Base-by-base conservation (phyloP, 2,888 invertebrate genomes). In the Polydrusus cervinus region DNA sequence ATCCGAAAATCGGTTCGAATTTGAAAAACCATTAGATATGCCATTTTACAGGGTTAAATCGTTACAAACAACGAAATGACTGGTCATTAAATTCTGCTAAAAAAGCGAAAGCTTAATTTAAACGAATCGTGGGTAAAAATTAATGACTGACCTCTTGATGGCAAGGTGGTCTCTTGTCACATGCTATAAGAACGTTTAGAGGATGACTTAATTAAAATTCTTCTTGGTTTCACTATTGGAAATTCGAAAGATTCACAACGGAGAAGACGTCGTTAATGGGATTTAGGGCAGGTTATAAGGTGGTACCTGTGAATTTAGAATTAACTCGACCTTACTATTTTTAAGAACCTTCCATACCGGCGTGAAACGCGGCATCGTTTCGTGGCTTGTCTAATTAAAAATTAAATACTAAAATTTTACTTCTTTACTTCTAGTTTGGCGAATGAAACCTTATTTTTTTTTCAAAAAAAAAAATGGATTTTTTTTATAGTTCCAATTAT, bases 141-240 rank as follows among this genome's bases (percentile, higher is more conserved):
- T 71, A 71, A 71, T 71, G 71, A 71, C 57, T 55, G 71, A 64
- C 71, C 71, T 65, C 43, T 65, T 65, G 53, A 65, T 55, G 55
- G 71, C 71, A 65, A 55, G 71, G 71, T 64, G 71, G 71, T 71
- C 71, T 71, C 71, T 57, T 71, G 71, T 71, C 71, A 64, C 65
- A 71, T 64, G 65, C 45, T 57, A 65, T 45, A 53, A 51, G 20
- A 40, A 53, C 53, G 62, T 64, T 71, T 20, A 49, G 66, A 18
- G 14, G 71, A 71, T 71, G 20, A 57, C 65, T 71, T 65, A 71
- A 71, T 71, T 71, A 60, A 68, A 57, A 68, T 53, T 53, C 53
- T 66, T 66, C 38, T 0, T 9, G 38, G 14, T 65, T 65, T 65
- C 34, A 10, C 25, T 53, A 40, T 40, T 53, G 53, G 16, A 64